These are phyloP conservation scores for Ornithorhynchus anatinus DNA, from an alignment of 2,113 vertebrate genomes.

Conservation along the genomic window DNA sequence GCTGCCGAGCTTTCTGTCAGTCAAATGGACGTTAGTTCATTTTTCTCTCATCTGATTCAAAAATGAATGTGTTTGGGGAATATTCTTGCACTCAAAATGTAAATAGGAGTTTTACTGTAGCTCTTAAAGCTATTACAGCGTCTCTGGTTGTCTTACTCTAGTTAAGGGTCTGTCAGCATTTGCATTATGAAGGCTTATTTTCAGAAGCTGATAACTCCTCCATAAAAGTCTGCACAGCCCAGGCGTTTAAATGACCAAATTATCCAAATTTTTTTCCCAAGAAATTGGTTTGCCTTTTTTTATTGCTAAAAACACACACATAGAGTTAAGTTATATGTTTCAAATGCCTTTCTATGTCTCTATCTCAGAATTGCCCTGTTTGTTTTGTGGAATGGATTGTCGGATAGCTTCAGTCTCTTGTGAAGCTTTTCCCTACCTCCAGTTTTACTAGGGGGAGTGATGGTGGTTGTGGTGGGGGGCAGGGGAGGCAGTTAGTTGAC, in stretches of 20 bases:
- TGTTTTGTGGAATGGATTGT: background rate
- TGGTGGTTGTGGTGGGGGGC: background rate
- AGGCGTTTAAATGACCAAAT: slow-evolving; percentile 51
- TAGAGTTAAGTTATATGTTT: background rate
- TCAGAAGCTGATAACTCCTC: slow-evolving; percentile 39
- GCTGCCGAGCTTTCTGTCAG: slow-evolving; percentile 11
- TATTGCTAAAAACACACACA: background rate
- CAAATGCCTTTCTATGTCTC: background rate
- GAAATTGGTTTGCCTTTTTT: slow-evolving; percentile 34
- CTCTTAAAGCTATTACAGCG: slow-evolving; percentile 51
- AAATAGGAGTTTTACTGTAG: slow-evolving; percentile 48
- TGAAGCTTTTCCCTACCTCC: background rate
- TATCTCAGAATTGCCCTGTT: background rate
- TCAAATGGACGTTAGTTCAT: slow-evolving; percentile 12
- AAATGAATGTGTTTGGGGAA: slow-evolving; percentile 38
- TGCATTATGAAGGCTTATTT: slow-evolving; percentile 25
- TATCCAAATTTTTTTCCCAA: slow-evolving; percentile 40
- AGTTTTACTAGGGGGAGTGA: background rate
- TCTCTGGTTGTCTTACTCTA: slow-evolving; percentile 3
- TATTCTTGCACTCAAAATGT: slow-evolving; percentile 49
- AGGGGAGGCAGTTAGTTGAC: too few species aligned
- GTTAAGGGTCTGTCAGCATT: slow-evolving; percentile 39
- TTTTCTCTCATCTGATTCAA: slow-evolving; percentile 38
- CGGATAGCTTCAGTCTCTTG: background rate
- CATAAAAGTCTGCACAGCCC: slow-evolving; percentile 40